Conservation (phyloP, 2,113 vertebrate species). For the Capreolus pygargus region DNA sequence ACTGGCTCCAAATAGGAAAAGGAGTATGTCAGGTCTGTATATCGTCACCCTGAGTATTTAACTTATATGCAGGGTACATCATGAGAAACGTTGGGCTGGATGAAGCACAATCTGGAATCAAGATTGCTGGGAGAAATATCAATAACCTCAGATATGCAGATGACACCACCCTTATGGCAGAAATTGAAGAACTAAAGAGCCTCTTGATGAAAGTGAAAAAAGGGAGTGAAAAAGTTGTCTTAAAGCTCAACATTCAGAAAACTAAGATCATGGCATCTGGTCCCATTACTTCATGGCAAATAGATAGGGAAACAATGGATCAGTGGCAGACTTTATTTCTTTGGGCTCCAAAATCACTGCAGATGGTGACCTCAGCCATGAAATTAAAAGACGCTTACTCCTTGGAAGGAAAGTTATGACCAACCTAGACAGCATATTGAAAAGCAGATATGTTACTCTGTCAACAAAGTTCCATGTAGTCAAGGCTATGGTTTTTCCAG, state of each 20-base stretch:
- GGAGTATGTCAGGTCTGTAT: fast-evolving
- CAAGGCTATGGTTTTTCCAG: not conserved
- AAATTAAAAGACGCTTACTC: not conserved
- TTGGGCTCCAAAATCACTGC: fast-evolving
- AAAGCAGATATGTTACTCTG: not conserved
- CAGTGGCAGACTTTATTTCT: not conserved
- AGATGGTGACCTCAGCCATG: not conserved
- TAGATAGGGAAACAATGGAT: not conserved
- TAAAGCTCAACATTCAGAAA: not conserved
- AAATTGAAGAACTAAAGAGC: not conserved
- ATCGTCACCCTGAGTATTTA: not conserved
- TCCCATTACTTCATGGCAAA: not conserved
- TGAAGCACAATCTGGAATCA: not conserved
- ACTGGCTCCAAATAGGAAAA: not conserved
- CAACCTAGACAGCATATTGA: not conserved
- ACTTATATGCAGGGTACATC: not conserved
- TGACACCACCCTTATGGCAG: not conserved
- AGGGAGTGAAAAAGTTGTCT: not conserved
- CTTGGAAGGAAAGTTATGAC: not conserved
- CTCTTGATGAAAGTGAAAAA: not conserved
- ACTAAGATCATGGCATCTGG: fast-evolving
- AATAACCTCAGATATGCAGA: not conserved
- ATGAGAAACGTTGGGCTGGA: not conserved
- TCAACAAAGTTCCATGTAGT: not conserved
- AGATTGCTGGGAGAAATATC: not conserved